Evolutionary conservation across 2,888 invertebrate genomes (phyloP).

Genomic region (Campoplex capitator): DNA sequence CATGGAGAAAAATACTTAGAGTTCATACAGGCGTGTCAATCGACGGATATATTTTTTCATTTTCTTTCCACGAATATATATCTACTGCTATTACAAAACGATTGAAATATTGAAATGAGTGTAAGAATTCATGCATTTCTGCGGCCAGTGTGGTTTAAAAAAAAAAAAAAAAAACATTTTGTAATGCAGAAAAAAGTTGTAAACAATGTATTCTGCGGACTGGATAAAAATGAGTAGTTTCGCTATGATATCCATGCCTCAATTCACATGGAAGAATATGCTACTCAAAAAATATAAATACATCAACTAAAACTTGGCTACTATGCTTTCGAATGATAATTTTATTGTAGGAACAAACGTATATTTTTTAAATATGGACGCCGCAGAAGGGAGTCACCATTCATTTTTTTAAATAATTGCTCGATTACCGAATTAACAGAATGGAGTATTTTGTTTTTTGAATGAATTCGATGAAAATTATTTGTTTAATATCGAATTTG

Average conservation of each 20-base stretch:
- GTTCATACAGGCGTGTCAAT: constrained; percentile 15
- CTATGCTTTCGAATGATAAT: background rate
- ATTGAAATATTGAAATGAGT: background rate
- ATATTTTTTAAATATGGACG: constrained; percentile 10
- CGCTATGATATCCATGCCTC: background rate
- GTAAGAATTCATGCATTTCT: constrained; percentile 30
- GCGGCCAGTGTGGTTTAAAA: background rate
- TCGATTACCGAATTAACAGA: too few relatives aligned
- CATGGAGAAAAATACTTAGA: background rate
- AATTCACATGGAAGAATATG: background rate
- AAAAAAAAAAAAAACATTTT: background rate
- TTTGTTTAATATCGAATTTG: too few relatives aligned
- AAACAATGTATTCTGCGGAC: background rate
- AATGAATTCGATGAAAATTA: too few relatives aligned
- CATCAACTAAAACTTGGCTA: background rate
- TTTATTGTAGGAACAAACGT: background rate
- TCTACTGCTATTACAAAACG: background rate
- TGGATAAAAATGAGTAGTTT: background rate
- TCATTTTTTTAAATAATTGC: too few relatives aligned
- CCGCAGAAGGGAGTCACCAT: constrained; percentile 11
- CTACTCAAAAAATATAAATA: background rate
- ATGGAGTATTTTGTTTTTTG: too few relatives aligned
- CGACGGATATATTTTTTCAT: background rate
- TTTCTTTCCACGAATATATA: background rate
- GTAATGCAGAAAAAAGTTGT: constrained; percentile 6